Evolutionary conservation across 2,888 invertebrate species (phyloP).

Genomic region (Polydrusus tereticollis): DNA sequence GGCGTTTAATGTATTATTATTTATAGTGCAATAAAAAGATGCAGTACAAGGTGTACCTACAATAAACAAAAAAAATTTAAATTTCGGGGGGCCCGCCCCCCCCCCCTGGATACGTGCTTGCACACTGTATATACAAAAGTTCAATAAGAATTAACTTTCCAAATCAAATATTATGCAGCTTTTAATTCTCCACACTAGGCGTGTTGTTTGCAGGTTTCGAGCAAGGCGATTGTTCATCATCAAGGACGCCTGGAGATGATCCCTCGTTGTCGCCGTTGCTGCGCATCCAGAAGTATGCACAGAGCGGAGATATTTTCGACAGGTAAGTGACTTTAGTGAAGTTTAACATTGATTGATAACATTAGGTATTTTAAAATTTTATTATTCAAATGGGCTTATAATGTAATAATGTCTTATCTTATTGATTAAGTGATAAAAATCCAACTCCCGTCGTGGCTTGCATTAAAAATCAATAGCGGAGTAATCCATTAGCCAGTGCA

Average conservation of each 20-base stretch:
- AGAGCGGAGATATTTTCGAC: constrained; percentile 59
- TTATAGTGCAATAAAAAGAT: no score
- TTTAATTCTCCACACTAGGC: background rate
- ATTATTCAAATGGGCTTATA: background rate
- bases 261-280: constrained; percentile 60
- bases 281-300: constrained; percentile 62
- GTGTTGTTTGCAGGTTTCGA: constrained; percentile 59
- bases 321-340: constrained; percentile 61
- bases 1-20: no score
- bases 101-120: no score
- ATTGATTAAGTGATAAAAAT: background rate
- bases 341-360: no score
- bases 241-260: constrained; percentile 54
- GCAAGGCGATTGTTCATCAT: constrained; percentile 60
- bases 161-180: background rate
- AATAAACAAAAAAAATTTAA: no score
- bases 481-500: constrained; percentile 11
- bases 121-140: no score
- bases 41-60: no score
- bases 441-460: background rate
- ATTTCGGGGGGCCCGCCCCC: no score
- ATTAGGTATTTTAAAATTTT: no score
- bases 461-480: constrained; percentile 22
- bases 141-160: background rate
- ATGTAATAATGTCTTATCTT: background rate